Evolutionary conservation across 2,113 vertebrate species (phyloP), one percentile per base, ranked within the genome.

Genomic region (Scopus umbretta): DNA sequence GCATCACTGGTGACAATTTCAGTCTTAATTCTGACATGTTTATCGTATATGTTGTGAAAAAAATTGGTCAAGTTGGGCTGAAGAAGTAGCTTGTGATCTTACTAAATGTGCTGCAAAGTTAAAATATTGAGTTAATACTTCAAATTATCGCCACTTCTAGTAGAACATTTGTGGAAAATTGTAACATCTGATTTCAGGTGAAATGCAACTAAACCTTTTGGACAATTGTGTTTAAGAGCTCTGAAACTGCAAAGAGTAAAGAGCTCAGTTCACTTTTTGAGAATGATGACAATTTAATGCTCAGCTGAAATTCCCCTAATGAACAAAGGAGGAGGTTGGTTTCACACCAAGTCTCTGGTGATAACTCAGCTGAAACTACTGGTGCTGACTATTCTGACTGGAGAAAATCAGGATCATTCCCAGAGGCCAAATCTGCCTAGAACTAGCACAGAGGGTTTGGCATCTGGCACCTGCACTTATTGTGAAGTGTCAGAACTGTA

Each of bases 361-460:
- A 52, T 40, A 91, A 68, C 43, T 90, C 72, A 58, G 40, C 30
- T 22, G 34, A 92, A 96, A 86, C 61, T 59, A 25, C 18, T 52
- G 58, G 36, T 17, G 40, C 70, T 67, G 72, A 82, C 23, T 94
- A 47, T 87, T 74, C 72, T 76, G 59, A 45, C 50, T 93, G 65
- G 73, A 82, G 88, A 94, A 93, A 86, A 83, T 52, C 45, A 14
- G 5, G 38, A 61, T 80, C 29, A 49, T 80, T 90, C 90, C 88
- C 93, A 94, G 83, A 89, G 96, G 89, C 81, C 90, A 80, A 38
- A 91, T 83, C 52, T 85, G 29, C 52, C 78, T 26, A 65, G 29
- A 95, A 63, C 47, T 15, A 72, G 58, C 67, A 36, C 11, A 10
- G 76, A 86, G 94, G 70, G 67, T 34, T 34, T 95, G 85, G 92